Conservation (phyloP, 2,797 vertebrate species). For the Lycodopsis pacificus region DNA sequence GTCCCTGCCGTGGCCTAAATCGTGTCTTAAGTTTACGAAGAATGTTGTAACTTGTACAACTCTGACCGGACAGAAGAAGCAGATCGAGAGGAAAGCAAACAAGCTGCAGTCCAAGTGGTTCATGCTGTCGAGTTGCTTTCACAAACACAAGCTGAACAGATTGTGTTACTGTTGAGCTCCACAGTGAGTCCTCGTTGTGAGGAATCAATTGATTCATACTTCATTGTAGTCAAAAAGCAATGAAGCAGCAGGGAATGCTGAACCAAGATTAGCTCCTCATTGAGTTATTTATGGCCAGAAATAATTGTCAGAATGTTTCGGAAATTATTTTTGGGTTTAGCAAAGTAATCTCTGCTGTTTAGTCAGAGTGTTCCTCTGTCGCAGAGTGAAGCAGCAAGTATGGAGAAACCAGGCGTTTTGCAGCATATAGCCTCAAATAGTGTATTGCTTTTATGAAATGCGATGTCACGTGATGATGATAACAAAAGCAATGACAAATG, state of each 20-base stretch:
- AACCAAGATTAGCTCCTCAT: not conserved
- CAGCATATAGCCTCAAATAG: no score
- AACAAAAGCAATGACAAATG: not conserved
- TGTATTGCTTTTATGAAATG: no score
- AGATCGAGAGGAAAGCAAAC: conserved; percentile 26
- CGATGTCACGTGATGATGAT: no score
- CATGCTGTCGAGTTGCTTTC: not conserved
- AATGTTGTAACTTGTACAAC: conserved; percentile 50
- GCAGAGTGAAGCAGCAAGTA: not conserved
- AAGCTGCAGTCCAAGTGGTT: conserved; percentile 11
- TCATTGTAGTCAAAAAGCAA: conserved; percentile 1
- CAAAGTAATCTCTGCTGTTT: not conserved
- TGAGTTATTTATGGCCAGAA: not conserved
- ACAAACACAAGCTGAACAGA: not conserved
- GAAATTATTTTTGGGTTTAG: not conserved
- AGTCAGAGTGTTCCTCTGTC: not conserved
- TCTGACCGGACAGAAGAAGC: conserved; percentile 33
- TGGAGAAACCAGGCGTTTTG: not conserved
- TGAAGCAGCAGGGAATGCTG: conserved; percentile 7
- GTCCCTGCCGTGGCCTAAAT: conserved; percentile 50
- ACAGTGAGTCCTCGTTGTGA: not conserved
- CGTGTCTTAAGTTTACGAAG: conserved; percentile 24
- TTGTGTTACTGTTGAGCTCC: not conserved
- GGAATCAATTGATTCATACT: conserved; percentile 7
- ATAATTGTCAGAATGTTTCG: not conserved